Evolutionary conservation across 2,113 vertebrate species (phyloP), one percentile per base, ranked within the genome.

Genomic region (Etheostoma cragini): DNA sequence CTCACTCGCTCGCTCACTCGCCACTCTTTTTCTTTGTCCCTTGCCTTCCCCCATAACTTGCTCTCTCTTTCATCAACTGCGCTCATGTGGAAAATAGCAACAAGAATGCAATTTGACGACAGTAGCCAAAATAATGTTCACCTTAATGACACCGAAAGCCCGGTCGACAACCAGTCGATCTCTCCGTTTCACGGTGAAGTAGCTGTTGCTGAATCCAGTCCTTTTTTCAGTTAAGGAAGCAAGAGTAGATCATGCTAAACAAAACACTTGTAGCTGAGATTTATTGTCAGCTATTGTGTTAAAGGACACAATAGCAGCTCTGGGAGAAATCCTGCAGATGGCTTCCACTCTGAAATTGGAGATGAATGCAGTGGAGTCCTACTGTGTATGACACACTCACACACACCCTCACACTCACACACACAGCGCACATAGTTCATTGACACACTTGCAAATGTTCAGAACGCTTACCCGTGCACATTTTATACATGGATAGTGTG

Each of bases 41-140:
- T 50, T 79, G 64, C 76, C 78, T 72, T 81, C 69, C 56, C 64
- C 78, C 60, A 74, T 81, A 77, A 50, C 79, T 64, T 11, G 22
- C 35, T 65, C 71, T 82, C 26, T 77, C 76, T 83, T 82, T 78
- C 82, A 77, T 84, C 81, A 84, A 81, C 49, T 77, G 57, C 6
- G 54, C 57, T 93, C 90, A 89, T 88, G 91, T 86, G 75, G 80
- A 90, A 91, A 93, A 92, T 78, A 84, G 84, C 83, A 89, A 89
- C 89, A 88, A 78, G 88, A 92, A 90, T 82, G 80, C 72, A 90
- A 76, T 91, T 92, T 22, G 71, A 91, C 89, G 87, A 88, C 75
- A 80, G 73, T 66, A 61, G 82, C 86, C 83, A 83, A 87, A 94
- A 89, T 87, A 86, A 86, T 84, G 82, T 80, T 91, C 80, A 89